These are phyloP conservation scores for Oppia nitens DNA, from an alignment of 1,140 invertebrate genomes.

Conservation along the genomic window DNA sequence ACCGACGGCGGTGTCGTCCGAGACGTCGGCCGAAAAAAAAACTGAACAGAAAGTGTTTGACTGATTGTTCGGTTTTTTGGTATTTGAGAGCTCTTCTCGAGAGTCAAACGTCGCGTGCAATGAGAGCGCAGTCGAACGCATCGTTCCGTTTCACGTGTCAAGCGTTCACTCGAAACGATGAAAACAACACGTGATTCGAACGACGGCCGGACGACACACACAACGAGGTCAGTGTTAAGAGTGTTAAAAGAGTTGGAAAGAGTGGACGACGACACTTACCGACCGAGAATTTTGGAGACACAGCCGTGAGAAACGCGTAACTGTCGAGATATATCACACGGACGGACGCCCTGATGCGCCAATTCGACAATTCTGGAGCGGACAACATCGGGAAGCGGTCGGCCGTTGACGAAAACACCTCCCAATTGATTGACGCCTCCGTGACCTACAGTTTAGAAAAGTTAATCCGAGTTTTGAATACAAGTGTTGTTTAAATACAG, in stretches of 20 bases:
- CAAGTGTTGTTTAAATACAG: conserved; percentile 49
- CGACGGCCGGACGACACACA: no score
- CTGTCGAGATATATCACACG: conserved; percentile 47
- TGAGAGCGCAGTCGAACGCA: conserved; percentile 5
- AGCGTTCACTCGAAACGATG: conserved; percentile 4
- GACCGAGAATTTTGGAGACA: conserved; percentile 35
- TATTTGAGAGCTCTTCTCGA: no score
- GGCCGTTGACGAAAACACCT: conserved; percentile 88
- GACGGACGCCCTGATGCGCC: conserved; percentile 81
- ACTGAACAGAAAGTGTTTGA: no score
- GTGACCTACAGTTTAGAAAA: conserved; percentile 45
- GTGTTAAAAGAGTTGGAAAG: not conserved
- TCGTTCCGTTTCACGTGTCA: conserved; percentile 13
- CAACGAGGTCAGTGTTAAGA: no score
- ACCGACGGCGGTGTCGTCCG: no score
- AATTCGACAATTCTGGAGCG: conserved; percentile 86
- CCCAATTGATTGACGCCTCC: conserved; percentile 90
- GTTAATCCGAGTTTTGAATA: no score
- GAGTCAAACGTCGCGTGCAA: not conserved
- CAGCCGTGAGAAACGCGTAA: conserved; percentile 38
- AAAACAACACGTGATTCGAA: not conserved
- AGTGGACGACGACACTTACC: conserved; percentile 23
- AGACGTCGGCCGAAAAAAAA: no score
- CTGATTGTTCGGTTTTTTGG: not conserved
- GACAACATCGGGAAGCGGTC: conserved; percentile 82